Percentiles rank a stretch among this genome's conserved stretches.
These are phyloP conservation scores for Rhagoletis pomonella DNA, from an alignment of 1,140 invertebrate species.

Conservation along the genomic window DNA sequence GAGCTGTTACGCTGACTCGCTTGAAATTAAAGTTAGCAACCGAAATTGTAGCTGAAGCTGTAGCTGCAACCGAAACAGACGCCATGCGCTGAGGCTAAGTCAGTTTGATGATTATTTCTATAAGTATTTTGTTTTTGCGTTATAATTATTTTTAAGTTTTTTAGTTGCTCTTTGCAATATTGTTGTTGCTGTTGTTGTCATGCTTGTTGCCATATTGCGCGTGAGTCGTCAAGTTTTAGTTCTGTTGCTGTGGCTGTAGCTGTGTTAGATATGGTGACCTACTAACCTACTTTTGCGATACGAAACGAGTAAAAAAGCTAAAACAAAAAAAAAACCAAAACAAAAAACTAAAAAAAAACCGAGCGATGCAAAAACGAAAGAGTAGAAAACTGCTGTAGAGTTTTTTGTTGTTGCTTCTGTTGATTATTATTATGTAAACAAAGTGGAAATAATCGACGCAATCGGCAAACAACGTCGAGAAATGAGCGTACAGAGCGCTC, in stretches of 20 bases:
- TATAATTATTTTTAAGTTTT: constrained; percentile 35
- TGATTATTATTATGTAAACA: constrained; percentile 73
- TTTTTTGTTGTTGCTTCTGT: constrained; percentile 61
- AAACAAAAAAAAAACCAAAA: constrained; percentile 47
- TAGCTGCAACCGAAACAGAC: neutral
- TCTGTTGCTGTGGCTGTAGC: constrained; percentile 46
- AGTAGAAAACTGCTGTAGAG: constrained; percentile 35
- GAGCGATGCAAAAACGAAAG: neutral
- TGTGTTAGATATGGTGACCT: constrained; percentile 74
- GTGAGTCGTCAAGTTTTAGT: constrained; percentile 50
- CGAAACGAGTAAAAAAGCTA: constrained; percentile 53
- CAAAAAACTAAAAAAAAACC: constrained; percentile 39
- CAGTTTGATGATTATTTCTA: constrained; percentile 39
- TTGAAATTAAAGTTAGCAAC: constrained; percentile 5
- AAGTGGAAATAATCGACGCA: constrained; percentile 73
- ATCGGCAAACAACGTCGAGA: constrained; percentile 62
- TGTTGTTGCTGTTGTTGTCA: constrained; percentile 9
- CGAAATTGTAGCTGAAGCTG: neutral
- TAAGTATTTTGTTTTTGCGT: neutral
- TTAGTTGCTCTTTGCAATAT: neutral
- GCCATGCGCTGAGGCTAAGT: neutral
- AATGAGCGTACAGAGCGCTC: constrained; percentile 55
- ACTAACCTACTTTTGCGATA: constrained; percentile 71
- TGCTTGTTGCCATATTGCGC: constrained; percentile 43
- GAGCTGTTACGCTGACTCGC: constrained; percentile 3